A percentile compares a stretch with the other conserved stretches of the same genome.
These are phyloP conservation scores for Lipophrys pholis DNA, from an alignment of 2,113 vertebrate genomes.

Conservation along the genomic window DNA sequence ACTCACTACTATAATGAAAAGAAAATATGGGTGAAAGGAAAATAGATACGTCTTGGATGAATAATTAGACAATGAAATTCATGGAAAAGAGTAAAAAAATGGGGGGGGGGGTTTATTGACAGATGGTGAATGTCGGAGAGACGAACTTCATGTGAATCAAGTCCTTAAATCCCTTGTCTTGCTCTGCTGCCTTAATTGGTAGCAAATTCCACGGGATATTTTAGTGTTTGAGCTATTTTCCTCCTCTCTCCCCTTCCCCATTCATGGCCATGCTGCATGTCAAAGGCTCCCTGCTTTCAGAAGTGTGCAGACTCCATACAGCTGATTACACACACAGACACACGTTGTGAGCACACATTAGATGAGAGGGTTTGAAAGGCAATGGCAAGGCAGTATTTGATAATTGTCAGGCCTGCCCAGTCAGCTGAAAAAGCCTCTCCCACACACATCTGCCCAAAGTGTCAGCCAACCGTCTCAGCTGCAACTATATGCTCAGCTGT, in stretches of 20 bases:
- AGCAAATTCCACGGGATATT: constrained; percentile 73
- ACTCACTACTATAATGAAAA: constrained; percentile 19
- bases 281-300: constrained; percentile 39
- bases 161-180: constrained; percentile 58
- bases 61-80: constrained; percentile 12
- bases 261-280: constrained; percentile 70
- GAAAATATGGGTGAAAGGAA: constrained; percentile 9
- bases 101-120: background rate
- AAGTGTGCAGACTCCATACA: constrained; percentile 37
- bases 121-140: constrained; percentile 29
- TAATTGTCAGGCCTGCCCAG: constrained; percentile 51
- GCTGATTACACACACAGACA: constrained; percentile 43
- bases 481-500: background rate
- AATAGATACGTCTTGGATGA: constrained; percentile 11
- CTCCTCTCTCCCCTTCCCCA: constrained; percentile 57
- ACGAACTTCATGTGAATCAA: constrained; percentile 59
- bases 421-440: constrained; percentile 45
- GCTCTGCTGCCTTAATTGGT: constrained; percentile 82
- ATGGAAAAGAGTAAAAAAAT: constrained; percentile 39
- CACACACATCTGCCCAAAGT: constrained; percentile 27
- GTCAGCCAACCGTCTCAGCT: constrained; percentile 27
- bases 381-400: constrained; percentile 20
- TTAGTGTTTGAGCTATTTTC: constrained; percentile 67
- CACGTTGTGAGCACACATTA: constrained; percentile 19
- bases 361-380: constrained; percentile 38